Evolutionary conservation across 2,113 vertebrate species (phyloP), one percentile per base, ranked within the genome.

Genomic region (Marmota flaviventris): DNA sequence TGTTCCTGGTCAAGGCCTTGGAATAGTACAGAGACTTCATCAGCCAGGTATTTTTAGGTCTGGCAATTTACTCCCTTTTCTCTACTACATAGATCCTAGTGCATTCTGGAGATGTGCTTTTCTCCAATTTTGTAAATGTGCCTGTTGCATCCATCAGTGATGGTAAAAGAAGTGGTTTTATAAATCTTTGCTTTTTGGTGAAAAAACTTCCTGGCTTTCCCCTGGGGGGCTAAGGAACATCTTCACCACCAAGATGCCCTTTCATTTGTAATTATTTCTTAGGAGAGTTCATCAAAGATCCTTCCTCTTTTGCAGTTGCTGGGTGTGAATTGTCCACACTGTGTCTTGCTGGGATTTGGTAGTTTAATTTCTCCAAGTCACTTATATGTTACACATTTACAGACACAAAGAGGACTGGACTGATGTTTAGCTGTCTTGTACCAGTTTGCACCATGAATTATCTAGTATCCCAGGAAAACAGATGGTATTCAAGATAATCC

Each of bases 401-500:
- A 69, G 48, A 65, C 2, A 2, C 25, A 89, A 79, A 82, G 39
- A 85, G 5, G 18, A 42, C 25, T 72, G 34, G 63, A 34, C n/a
- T 67, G 2, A 34, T 29, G 69, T 73, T 58, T 89, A 82, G 18
- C 0, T n/a, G 3, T 93, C 53, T 93, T 81, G 32, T 3, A 67
- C 32, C 12, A 82, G 76, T 39, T 84, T 73, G 0, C 72, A 29
- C 29, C 39, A 61, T 88, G 56, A 51, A 76, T 94, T 97, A 65
- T 77, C 37, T 88, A 78, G 34, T 79, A 91, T 4, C 34, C 77
- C 39, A 93, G 73, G 82, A 70, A 94, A 69, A 69, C 5, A 3
- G 42, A 95, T 92, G 86, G 32, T 86, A 79, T 88, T 25, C 24
- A 79, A 72, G 53, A 69, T 93, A 85, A 96, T 27, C 42, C 34